Evolutionary conservation across 2,797 vertebrate genomes (phyloP).

Genomic region (Triplophysa yarkandensis): DNA sequence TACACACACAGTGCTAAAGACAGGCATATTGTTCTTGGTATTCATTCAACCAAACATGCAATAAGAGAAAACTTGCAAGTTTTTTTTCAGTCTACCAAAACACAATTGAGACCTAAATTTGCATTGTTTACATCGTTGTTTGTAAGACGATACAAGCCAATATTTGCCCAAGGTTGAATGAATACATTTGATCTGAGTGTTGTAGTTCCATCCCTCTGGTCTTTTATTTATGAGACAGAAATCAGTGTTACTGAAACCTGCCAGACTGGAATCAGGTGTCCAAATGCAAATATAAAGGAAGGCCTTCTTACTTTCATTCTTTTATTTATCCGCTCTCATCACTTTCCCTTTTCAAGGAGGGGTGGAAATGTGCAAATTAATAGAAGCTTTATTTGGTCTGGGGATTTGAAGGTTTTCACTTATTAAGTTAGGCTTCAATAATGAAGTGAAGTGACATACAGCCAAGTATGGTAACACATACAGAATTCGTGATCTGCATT

Average conservation of each 20-base stretch:
- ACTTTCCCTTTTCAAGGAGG: background rate
- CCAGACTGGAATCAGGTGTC: background rate
- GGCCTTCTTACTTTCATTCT: no score
- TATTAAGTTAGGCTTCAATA: background rate
- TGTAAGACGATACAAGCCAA: background rate
- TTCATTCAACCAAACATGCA: no score
- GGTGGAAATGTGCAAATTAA: background rate
- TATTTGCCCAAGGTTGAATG: constrained; percentile 4
- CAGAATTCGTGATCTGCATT: no score
- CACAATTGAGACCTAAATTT: no score
- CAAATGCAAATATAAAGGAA: background rate
- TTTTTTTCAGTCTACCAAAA: no score
- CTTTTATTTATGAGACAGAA: background rate
- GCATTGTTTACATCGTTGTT: background rate
- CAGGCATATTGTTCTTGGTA: no score
- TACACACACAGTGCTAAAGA: no score
- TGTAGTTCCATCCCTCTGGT: background rate
- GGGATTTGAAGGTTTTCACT: background rate
- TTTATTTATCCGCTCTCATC: no score
- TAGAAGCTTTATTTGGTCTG: background rate
- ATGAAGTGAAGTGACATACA: no score
- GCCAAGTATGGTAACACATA: no score
- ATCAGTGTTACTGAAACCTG: background rate
- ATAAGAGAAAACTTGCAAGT: no score
- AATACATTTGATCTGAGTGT: background rate